Evolutionary conservation across 1,140 invertebrate species (phyloP), one percentile per base, ranked within the genome.

Genomic region (Bombus waltoni): DNA sequence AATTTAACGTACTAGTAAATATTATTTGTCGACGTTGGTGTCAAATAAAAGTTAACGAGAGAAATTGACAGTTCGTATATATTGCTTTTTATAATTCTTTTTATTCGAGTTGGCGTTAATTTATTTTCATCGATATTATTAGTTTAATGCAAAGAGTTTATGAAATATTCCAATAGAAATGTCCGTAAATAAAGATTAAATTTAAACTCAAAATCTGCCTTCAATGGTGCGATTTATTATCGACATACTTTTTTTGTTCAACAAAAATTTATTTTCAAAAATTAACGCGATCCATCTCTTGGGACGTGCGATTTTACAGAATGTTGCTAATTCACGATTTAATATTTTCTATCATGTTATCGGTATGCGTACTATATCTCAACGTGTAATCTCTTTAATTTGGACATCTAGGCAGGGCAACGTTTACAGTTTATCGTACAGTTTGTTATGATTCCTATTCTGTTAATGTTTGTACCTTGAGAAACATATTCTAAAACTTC

Each of bases 261-360:
- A 25, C 1, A 32, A 53, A 40, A 18, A n/a, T 40, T 42, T 42
- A 8, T 28, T 68, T 18, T n/a, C 22, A 11, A 0, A 18, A 6
- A 44, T n/a, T 32, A 18, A 28, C 15, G n/a, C 0, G 42, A 47
- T 47, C 42, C n/a, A 4, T 73, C 3, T 72, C 0, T 44, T 3
- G 38, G 28, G n/a, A 35, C 62, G 0, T 6, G 22, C n/a, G 42
- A n/a, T 47, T 32, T 38, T 38, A 53, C 18, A 6, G 47, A 22
- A 53, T 53, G 6, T 53, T 22, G 18, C 47, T 35, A 42, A 79
- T 42, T 74, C 73, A 42, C 47, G 38, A 47, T 53, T 59, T 32
- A 83, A 74, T 85, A 74, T 84, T 85, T 74, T 40, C 10, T 74
- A 62, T 59, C 68, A 35, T 35, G 35, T 85, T 85, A 85, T 87